Percentiles rank a stretch among this genome's conserved stretches.
Conservation (phyloP, 2,797 vertebrate species). For the Cygnus olor region DNA sequence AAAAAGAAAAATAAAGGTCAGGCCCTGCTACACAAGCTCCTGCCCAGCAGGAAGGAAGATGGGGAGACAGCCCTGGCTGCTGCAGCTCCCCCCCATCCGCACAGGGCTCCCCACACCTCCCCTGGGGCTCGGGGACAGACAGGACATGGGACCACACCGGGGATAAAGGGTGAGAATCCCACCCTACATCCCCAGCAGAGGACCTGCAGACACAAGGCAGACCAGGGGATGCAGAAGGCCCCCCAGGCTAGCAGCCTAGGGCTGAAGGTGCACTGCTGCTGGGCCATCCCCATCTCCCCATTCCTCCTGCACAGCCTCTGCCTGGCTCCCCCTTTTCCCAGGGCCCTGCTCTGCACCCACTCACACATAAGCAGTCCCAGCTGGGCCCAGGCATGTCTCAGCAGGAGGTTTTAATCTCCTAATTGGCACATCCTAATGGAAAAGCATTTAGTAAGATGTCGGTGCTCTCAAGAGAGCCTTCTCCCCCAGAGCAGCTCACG, state of each 20-base stretch:
- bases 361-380: constrained; percentile 42
- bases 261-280: fast-evolving
- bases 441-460: neutral
- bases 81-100: neutral
- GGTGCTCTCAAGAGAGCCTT: neutral
- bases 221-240: no score
- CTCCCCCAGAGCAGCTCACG: fast-evolving
- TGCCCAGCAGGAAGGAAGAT: neutral
- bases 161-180: neutral
- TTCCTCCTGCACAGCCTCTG: neutral
- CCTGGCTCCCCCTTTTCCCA: neutral
- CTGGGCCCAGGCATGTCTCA: constrained; percentile 40
- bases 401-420: constrained; percentile 50
- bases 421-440: neutral
- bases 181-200: neutral
- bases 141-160: fast-evolving
- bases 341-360: neutral
- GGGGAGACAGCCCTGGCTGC: neutral
- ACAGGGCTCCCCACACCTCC: neutral
- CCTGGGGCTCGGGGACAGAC: neutral
- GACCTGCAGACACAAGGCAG: fast-evolving
- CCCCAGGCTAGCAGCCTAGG: fast-evolving
- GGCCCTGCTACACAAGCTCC: neutral
- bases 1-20: neutral
- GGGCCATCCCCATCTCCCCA: neutral